Evolutionary conservation across 2,113 vertebrate species (phyloP), one percentile per base, ranked within the genome.

Genomic region (Pangasianodon hypophthalmus): DNA sequence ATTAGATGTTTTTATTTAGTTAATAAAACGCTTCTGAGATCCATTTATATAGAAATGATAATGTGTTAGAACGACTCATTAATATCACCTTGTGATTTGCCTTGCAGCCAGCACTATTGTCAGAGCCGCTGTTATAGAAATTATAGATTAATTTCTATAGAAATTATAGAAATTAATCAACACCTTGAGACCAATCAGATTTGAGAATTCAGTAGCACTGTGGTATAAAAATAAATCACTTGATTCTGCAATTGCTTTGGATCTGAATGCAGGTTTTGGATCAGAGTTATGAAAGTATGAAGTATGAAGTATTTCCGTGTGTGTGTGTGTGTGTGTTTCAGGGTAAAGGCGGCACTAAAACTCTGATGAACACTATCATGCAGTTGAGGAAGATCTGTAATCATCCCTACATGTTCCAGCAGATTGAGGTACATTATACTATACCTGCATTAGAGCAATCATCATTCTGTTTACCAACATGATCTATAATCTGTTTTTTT

Each of bases 311-410:
- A n/a, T 24, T 19, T 82, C 26, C 9, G 19, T 44, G 13, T 62
- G 24, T 62, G 60, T 26, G 41, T 41, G 95, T 46, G 94, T 96
- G 95, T 81, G 84, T 88, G 69, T 87, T 84, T 80, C 52, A 91
- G 85, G 87, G 90, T 71, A 85, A 80, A 71, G 73, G 75, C 14
- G 90, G 98, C 24, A 99, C 98, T 0, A 99, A 99, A 95, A 99
- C 98, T 0, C 91, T 99, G 82, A 99, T 99, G 98, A 99, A 99
- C 95, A 99, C 98, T 0, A 99, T 99, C 93, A 99, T 99, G 98
- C 98, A 99, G 92, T 96, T 99, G 91, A 95, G 98, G 67, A 99
- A 99, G 95, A 99, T 99, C 92, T 99, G 98, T 89, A 99, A 99
- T 95, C 98, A 99, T 94, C 98, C 58, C 26, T 99, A 98, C 95